Evolutionary conservation across 2,888 invertebrate genomes (phyloP).

Genomic region (Sinotaia quadrata): DNA sequence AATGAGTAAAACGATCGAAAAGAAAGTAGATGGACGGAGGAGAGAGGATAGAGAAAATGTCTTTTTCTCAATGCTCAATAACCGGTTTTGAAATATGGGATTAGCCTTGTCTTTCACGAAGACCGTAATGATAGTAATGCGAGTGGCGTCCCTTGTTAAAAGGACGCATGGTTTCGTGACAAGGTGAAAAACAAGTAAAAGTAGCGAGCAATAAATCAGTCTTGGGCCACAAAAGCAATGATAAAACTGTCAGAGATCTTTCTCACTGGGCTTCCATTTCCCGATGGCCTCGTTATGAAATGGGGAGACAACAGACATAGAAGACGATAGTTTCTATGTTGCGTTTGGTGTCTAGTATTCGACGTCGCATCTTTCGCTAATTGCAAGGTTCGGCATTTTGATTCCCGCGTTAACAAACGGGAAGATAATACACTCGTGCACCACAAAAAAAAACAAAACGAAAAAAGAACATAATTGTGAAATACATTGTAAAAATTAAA

Average conservation of each 20-base stretch:
- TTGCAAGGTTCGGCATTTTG: too few relatives aligned
- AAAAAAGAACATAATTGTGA: too few relatives aligned
- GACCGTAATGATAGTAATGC: conserved; percentile 15
- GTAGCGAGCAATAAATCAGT: background rate
- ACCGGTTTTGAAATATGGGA: too few relatives aligned
- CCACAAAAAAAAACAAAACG: too few relatives aligned
- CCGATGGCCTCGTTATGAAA: background rate
- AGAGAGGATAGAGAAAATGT: background rate
- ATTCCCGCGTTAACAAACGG: background rate
- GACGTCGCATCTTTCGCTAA: too few relatives aligned
- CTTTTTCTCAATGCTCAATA: too few relatives aligned
- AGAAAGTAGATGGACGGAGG: background rate
- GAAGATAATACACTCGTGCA: conserved; percentile 2
- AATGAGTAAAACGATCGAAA: background rate
- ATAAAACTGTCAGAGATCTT: conserved; percentile 22
- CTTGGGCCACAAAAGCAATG: conserved; percentile 3
- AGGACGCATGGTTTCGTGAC: background rate
- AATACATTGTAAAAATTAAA: too few relatives aligned
- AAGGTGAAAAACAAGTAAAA: background rate
- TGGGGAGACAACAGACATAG: too few relatives aligned
- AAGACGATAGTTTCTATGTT: too few relatives aligned
- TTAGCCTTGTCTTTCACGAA: too few relatives aligned
- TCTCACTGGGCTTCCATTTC: conserved; percentile 7
- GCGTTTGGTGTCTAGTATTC: too few relatives aligned
- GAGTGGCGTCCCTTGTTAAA: conserved; percentile 9